These are phyloP conservation scores for Philopotamus ludificatus DNA, from an alignment of 1,140 invertebrate species.

Conservation along the genomic window DNA sequence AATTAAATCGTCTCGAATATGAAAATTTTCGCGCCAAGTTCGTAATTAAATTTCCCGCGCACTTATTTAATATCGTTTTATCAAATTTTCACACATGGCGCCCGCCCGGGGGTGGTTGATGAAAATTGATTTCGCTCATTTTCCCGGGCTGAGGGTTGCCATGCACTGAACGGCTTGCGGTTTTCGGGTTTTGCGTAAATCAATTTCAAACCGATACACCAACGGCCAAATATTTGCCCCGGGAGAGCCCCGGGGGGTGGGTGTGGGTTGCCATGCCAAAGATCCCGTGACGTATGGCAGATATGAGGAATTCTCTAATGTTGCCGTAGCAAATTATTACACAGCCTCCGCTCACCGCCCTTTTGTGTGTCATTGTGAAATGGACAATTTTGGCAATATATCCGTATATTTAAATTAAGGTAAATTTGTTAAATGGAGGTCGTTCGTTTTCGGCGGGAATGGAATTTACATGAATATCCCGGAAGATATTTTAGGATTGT, in stretches of 20 bases:
- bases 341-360: no score
- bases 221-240: conserved; percentile 2
- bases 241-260: background rate
- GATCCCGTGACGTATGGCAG: background rate
- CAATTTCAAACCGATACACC: conserved; percentile 10
- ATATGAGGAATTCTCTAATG: background rate
- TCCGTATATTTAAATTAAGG: no score
- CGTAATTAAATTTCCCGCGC: background rate
- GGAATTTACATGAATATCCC: no score
- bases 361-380: no score
- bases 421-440: no score
- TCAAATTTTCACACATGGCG: conserved; percentile 6
- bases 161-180: conserved; percentile 2
- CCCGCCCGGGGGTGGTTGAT: background rate
- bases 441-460: no score
- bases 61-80: background rate
- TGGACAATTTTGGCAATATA: no score
- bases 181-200: conserved; percentile 9
- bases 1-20: no score
- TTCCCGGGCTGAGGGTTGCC: background rate
- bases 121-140: background rate
- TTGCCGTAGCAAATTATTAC: no score
- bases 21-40: no score
- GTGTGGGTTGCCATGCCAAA: background rate
- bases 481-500: no score